Percentiles rank a stretch among this genome's conserved stretches.
These are phyloP conservation scores for Ctenomys sociabilis DNA, from an alignment of 2,113 vertebrate genomes.

Conservation along the genomic window DNA sequence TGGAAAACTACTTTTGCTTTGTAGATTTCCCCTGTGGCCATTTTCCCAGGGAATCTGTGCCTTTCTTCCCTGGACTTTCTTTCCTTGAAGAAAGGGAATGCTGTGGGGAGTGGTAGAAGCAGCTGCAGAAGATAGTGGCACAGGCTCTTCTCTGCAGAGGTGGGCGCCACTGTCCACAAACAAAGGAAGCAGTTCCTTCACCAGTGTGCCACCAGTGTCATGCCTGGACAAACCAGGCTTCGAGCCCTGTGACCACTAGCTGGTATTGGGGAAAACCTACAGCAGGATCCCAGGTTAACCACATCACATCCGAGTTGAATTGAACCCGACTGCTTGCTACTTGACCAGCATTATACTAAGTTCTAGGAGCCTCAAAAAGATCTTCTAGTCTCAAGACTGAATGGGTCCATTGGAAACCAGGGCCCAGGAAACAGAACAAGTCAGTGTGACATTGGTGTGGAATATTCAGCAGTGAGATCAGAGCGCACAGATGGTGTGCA, in stretches of 20 bases:
- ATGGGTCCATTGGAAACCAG: neutral
- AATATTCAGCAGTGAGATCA: neutral
- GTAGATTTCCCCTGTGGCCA: neutral
- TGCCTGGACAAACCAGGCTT: neutral
- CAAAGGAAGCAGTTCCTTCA: neutral
- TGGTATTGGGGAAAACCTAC: neutral
- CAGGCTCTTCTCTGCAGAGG: neutral
- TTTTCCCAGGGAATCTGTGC: neutral
- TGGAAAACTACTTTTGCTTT: neutral
- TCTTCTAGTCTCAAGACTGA: neutral
- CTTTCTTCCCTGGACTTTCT: slow-evolving; percentile 33
- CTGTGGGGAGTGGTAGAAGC: neutral
- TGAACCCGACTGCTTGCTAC: neutral
- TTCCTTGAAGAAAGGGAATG: neutral
- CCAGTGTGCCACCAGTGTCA: no score
- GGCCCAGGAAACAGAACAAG: neutral
- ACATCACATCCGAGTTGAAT: neutral
- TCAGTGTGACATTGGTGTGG: neutral
- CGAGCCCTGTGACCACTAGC: neutral
- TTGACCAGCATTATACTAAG: neutral
- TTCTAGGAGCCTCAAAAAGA: neutral
- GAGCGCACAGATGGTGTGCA: neutral
- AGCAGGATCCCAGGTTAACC: neutral
- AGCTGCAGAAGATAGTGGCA: neutral
- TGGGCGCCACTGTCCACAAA: neutral